Conservation (phyloP, 2,888 invertebrate species). For the Siphlonurus alternatus region DNA sequence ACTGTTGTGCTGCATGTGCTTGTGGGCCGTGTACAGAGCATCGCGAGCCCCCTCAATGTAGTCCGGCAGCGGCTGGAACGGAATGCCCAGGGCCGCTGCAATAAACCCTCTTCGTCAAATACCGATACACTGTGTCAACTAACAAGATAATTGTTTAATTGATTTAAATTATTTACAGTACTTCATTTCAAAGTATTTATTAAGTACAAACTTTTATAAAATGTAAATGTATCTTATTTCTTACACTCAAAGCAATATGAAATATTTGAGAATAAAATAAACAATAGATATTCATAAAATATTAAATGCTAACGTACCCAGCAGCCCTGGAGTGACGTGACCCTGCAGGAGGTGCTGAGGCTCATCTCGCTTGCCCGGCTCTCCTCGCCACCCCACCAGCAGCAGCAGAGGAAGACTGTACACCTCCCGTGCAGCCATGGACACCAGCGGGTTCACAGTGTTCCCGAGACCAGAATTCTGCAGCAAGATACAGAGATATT, state of each 20-base stretch:
- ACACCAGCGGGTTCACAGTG: conserved; percentile 28
- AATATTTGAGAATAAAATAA: no score
- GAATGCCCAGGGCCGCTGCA: conserved; percentile 22
- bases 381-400: conserved; percentile 29
- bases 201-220: no score
- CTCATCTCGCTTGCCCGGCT: conserved; percentile 29
- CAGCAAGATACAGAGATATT: conserved; percentile 1
- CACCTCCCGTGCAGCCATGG: conserved; percentile 26
- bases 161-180: no score
- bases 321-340: conserved; percentile 25
- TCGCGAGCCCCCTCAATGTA: conserved; percentile 26
- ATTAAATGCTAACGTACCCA: no score
- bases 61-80: conserved; percentile 25
- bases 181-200: no score
- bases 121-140: no score
- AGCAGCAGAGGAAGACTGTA: conserved; percentile 28
- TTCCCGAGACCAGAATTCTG: conserved; percentile 30
- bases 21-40: conserved; percentile 24
- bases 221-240: no score
- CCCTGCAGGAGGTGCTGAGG: conserved; percentile 29
- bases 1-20: conserved; percentile 24
- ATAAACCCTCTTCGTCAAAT: no score
- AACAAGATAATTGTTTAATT: no score
- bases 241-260: no score
- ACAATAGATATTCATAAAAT: no score